These are phyloP conservation scores for Diaprepes abbreviatus DNA, from an alignment of 2,888 invertebrate species.

Conservation along the genomic window DNA sequence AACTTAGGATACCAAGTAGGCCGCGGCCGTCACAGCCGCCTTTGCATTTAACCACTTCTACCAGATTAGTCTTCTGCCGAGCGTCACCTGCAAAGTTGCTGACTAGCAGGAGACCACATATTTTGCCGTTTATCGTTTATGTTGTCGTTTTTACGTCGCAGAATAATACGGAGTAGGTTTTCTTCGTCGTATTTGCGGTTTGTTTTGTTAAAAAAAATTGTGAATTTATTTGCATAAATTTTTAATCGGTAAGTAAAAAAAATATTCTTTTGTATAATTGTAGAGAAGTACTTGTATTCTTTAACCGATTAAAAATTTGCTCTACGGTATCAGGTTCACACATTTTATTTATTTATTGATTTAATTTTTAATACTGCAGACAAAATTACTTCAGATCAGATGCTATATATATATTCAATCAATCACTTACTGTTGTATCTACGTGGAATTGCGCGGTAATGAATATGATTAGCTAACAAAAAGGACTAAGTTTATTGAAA, in stretches of 20 bases:
- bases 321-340: too few species aligned
- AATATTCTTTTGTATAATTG: too few species aligned
- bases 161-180: constrained; percentile 27
- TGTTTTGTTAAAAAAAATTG: constrained; percentile 5
- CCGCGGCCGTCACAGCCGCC: constrained; percentile 44
- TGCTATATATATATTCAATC: too few species aligned
- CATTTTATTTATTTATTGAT: too few species aligned
- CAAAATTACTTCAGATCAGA: too few species aligned
- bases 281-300: too few species aligned
- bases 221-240: constrained; percentile 12
- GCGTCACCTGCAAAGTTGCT: constrained; percentile 59
- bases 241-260: constrained; percentile 15
- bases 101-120: constrained; percentile 26
- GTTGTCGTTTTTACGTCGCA: constrained; percentile 22
- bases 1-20: constrained; percentile 40
- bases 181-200: constrained; percentile 24
- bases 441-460: too few species aligned
- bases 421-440: too few species aligned
- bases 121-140: constrained; percentile 24
- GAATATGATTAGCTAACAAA: too few species aligned
- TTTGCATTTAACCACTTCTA: constrained; percentile 43
- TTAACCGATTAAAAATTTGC: too few species aligned
- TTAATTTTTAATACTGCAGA: too few species aligned
- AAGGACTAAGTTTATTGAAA: too few species aligned
- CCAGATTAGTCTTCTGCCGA: constrained; percentile 61